Evolutionary conservation across 2,888 invertebrate genomes (phyloP).

Genomic region (Platycheirus rosarum): DNA sequence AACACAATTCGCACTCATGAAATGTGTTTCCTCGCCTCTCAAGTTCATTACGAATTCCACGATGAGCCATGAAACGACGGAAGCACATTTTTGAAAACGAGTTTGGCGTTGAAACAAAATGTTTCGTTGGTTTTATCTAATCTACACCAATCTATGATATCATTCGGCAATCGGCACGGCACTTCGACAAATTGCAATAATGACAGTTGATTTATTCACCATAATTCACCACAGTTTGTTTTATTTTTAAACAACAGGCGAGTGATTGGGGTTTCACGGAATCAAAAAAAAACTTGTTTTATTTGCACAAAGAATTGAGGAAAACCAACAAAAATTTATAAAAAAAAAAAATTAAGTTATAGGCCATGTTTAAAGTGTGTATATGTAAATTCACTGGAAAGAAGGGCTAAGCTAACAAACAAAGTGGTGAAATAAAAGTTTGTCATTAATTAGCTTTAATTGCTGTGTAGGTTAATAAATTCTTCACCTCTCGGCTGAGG

Average conservation of each 20-base stretch:
- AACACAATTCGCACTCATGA: conserved; percentile 39
- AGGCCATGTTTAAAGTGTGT: background rate
- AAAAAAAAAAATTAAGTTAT: conserved; percentile 38
- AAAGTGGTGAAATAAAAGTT: conserved; percentile 62
- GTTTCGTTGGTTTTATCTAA: conserved; percentile 19
- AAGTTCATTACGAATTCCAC: conserved; percentile 58
- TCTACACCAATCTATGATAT: conserved; percentile 66
- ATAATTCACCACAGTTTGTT: conserved; percentile 6
- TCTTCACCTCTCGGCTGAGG: conserved; percentile 1
- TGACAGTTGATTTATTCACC: conserved; percentile 40
- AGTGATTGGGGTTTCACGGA: conserved; percentile 18
- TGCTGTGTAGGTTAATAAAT: conserved; percentile 44
- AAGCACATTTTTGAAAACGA: conserved; percentile 52
- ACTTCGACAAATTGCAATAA: conserved; percentile 27
- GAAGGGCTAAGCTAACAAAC: conserved; percentile 18
- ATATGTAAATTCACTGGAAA: conserved; percentile 13
- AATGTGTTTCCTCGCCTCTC: conserved; percentile 18
- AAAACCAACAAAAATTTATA: conserved; percentile 41
- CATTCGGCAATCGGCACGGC: conserved; percentile 38
- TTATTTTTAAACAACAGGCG: background rate
- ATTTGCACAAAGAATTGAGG: conserved; percentile 35
- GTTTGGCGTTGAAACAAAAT: conserved; percentile 19
- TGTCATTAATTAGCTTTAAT: conserved; percentile 54
- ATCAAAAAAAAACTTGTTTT: conserved; percentile 20
- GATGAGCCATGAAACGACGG: conserved; percentile 33